These are phyloP conservation scores for Hippoglossus stenolepis DNA, from an alignment of 2,113 vertebrate genomes.

Conservation along the genomic window DNA sequence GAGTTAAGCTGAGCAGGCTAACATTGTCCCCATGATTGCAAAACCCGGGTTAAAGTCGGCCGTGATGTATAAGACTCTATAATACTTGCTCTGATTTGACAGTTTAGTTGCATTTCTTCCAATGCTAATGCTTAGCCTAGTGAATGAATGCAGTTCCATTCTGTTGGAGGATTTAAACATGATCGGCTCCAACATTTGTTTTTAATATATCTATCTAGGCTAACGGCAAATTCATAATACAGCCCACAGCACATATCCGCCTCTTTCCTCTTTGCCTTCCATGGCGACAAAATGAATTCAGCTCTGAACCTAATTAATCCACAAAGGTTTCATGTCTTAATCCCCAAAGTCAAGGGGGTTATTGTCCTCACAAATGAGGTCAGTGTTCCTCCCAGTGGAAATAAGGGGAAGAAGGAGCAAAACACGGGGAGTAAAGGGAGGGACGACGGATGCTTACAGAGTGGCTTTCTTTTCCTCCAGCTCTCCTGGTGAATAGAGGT, in stretches of 20 bases:
- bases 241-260: constrained; percentile 63
- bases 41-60: constrained; percentile 63
- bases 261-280: constrained; percentile 73
- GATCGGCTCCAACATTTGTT: constrained; percentile 60
- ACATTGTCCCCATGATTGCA: constrained; percentile 54
- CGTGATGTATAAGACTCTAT: constrained; percentile 61
- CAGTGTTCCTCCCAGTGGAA: constrained; percentile 86
- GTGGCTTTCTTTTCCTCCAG: constrained; percentile 49
- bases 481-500: constrained; percentile 65
- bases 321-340: constrained; percentile 90
- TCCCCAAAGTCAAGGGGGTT: constrained; percentile 89
- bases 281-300: constrained; percentile 84
- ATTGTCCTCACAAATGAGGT: constrained; percentile 90
- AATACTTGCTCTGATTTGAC: constrained; percentile 68
- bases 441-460: constrained; percentile 41
- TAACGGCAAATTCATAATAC: constrained; percentile 75
- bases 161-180: constrained; percentile 63
- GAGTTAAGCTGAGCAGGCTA: constrained; percentile 67
- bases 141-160: constrained; percentile 43
- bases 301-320: constrained; percentile 88
- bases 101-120: constrained; percentile 59
- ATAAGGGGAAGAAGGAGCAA: constrained; percentile 78
- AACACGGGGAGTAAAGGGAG: constrained; percentile 65
- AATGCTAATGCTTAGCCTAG: constrained; percentile 48
- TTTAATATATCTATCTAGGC: constrained; percentile 68